Evolutionary conservation across 1,140 invertebrate genomes (phyloP).

Genomic region (Camponotus floridanus): DNA sequence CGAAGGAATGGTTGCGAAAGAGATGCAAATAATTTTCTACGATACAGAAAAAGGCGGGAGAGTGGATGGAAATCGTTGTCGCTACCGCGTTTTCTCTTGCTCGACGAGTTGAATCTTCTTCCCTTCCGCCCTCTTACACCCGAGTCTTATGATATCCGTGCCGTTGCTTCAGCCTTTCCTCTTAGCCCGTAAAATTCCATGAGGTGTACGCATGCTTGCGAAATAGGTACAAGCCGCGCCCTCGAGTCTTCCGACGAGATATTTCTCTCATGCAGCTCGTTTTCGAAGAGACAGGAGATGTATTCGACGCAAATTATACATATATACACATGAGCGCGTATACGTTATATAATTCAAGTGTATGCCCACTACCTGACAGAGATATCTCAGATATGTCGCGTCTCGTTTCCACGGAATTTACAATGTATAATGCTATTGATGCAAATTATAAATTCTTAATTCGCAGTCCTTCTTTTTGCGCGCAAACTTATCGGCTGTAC

Average conservation of each 20-base stretch:
- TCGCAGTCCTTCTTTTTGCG: constrained; percentile 1
- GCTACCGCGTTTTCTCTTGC: constrained; percentile 18
- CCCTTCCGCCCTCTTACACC: constrained; percentile 21
- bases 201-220: constrained; percentile 43
- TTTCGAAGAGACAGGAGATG: constrained; percentile 2
- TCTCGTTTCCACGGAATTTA: background rate
- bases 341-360: background rate
- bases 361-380: background rate
- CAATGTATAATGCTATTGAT: background rate
- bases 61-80: constrained; percentile 16
- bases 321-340: background rate
- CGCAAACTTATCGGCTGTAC: background rate
- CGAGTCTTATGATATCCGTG: constrained; percentile 28
- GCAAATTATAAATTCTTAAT: constrained; percentile 36
- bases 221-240: constrained; percentile 38
- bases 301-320: background rate
- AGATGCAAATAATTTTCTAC: constrained; percentile 20
- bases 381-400: background rate
- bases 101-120: constrained; percentile 30
- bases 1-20: background rate
- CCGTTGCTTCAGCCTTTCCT: constrained; percentile 32
- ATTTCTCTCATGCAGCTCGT: constrained; percentile 17
- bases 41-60: constrained; percentile 30
- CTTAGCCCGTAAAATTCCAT: constrained; percentile 44
- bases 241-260: constrained; percentile 13